Conservation (phyloP, 2,888 invertebrate species). For the Sicus ferrugineus region DNA sequence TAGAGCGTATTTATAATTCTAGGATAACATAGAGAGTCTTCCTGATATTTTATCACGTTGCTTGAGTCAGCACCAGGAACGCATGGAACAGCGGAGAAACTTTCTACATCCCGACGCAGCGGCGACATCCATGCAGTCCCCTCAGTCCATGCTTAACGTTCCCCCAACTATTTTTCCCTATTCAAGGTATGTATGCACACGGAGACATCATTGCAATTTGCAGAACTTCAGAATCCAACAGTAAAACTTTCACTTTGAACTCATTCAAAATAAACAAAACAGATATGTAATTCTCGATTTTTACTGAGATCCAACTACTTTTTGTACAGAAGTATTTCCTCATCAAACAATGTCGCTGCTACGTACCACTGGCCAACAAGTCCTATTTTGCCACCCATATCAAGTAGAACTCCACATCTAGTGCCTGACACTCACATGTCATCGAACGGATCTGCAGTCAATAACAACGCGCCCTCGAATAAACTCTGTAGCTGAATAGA, state of each 20-base stretch:
- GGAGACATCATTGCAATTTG: too few species aligned
- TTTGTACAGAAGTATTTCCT: constrained; percentile 66
- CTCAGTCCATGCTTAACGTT: constrained; percentile 66
- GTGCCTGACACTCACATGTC: constrained; percentile 72
- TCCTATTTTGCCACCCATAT: constrained; percentile 76
- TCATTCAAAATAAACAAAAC: too few species aligned
- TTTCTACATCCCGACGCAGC: constrained; percentile 90
- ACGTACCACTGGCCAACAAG: constrained; percentile 84
- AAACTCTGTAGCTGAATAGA: constrained; percentile 65
- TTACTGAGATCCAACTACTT: constrained; percentile 57
- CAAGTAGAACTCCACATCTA: constrained; percentile 75
- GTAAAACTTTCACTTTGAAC: too few species aligned
- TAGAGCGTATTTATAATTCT: constrained; percentile 38
- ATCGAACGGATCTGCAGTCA: constrained; percentile 65
- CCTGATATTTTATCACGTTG: constrained; percentile 83
- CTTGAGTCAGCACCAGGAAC: constrained; percentile 79
- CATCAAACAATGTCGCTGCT: constrained; percentile 67
- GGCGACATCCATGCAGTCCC: constrained; percentile 68
- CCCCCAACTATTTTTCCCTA: constrained; percentile 69
- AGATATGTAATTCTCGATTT: neutral
- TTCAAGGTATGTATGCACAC: constrained; percentile 69
- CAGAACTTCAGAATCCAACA: too few species aligned
- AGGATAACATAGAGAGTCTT: constrained; percentile 84
- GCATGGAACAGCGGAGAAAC: constrained; percentile 82
- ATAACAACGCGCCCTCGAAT: constrained; percentile 64